Evolutionary conservation across 2,797 vertebrate genomes (phyloP).

Genomic region (Carapus acus): DNA sequence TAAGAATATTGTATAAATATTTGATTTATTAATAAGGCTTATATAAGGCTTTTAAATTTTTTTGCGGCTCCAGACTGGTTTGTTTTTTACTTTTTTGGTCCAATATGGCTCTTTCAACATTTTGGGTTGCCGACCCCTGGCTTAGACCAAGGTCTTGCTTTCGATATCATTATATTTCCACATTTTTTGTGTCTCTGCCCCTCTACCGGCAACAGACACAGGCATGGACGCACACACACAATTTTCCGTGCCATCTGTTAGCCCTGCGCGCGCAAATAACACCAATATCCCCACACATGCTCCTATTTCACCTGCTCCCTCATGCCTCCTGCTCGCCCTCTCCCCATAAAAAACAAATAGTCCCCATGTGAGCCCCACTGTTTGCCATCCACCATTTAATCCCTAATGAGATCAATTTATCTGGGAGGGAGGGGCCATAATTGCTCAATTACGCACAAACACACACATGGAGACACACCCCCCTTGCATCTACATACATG

Average conservation of each 20-base stretch:
- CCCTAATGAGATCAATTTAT: constrained; percentile 65
- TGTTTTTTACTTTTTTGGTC: too few species aligned
- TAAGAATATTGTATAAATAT: too few species aligned
- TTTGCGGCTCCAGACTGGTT: too few species aligned
- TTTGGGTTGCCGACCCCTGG: too few species aligned
- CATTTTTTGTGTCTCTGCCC: constrained; percentile 18
- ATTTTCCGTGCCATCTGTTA: constrained; percentile 58
- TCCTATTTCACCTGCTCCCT: constrained; percentile 51
- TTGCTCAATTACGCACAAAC: constrained; percentile 59
- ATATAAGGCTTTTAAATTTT: too few species aligned
- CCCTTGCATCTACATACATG: not conserved
- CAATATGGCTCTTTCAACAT: too few species aligned
- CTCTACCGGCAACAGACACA: constrained; percentile 12
- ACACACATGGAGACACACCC: constrained; percentile 12
- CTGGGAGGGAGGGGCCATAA: constrained; percentile 49
- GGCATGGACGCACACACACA: constrained; percentile 23
- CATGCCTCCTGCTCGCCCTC: constrained; percentile 48
- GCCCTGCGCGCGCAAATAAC: constrained; percentile 40
- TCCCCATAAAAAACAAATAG: constrained; percentile 53
- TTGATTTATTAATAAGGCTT: too few species aligned
- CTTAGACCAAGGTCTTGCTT: too few species aligned
- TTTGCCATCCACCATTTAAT: constrained; percentile 62
- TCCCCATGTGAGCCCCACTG: constrained; percentile 53
- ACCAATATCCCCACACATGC: constrained; percentile 38
- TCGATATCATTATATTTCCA: too few species aligned